These are phyloP conservation scores for Lipophrys pholis DNA, from an alignment of 2,113 vertebrate genomes.

Conservation along the genomic window DNA sequence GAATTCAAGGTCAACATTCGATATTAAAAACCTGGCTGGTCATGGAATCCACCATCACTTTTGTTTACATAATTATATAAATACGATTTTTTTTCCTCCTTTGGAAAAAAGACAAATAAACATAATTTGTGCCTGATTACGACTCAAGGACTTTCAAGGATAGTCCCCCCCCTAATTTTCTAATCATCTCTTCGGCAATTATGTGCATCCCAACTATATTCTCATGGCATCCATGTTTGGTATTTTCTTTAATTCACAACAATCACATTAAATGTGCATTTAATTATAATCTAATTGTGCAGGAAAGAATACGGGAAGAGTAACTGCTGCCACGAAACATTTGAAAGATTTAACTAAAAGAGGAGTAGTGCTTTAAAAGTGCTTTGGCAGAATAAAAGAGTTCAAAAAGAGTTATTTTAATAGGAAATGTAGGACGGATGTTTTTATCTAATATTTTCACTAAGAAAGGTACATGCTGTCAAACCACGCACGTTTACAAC, in stretches of 20 bases:
- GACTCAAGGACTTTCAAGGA: slow-evolving; percentile 81
- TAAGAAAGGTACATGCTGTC: no score
- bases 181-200: slow-evolving; percentile 76
- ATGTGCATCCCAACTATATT: slow-evolving; percentile 77
- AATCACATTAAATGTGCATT: slow-evolving; percentile 75
- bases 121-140: slow-evolving; percentile 78
- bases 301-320: slow-evolving; percentile 23
- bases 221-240: slow-evolving; percentile 58
- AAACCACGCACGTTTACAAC: no score
- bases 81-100: slow-evolving; percentile 71
- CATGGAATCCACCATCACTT: slow-evolving; percentile 53
- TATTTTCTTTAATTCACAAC: slow-evolving; percentile 66
- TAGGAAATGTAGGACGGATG: background rate
- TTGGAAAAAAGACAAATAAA: slow-evolving; percentile 69
- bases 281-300: slow-evolving; percentile 72
- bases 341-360: slow-evolving; percentile 45
- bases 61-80: slow-evolving; percentile 80
- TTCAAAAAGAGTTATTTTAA: background rate
- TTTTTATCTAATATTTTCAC: no score
- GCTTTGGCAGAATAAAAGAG: slow-evolving; percentile 59
- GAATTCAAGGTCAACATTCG: slow-evolving; percentile 73
- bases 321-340: slow-evolving; percentile 40
- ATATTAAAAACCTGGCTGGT: slow-evolving; percentile 48
- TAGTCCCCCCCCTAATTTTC: slow-evolving; percentile 48
- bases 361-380: slow-evolving; percentile 40